These are phyloP conservation scores for Alosa alosa DNA, from an alignment of 2,113 vertebrate genomes.

Conservation along the genomic window DNA sequence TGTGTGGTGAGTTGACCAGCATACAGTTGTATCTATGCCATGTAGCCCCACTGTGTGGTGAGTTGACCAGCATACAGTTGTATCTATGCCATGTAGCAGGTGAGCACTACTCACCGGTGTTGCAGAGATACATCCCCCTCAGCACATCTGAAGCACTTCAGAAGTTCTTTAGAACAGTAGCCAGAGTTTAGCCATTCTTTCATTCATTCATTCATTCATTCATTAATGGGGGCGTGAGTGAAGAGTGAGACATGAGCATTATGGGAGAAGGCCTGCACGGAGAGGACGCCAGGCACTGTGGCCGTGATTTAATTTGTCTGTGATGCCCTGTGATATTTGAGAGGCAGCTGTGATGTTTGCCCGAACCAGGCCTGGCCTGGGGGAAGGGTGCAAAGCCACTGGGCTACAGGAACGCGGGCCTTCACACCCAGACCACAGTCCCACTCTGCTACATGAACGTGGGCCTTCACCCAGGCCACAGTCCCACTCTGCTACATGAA, in stretches of 20 bases:
- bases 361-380: neutral
- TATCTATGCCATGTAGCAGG: neutral
- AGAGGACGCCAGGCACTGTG: neutral
- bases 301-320: conserved; percentile 7
- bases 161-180: neutral
- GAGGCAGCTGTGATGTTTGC: conserved; percentile 41
- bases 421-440: conserved; percentile 7
- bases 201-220: neutral
- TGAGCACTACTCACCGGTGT: neutral
- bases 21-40: neutral
- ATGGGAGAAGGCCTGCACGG: neutral
- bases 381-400: conserved; percentile 13
- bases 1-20: neutral
- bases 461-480: conserved; percentile 7
- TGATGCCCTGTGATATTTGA: conserved; percentile 39
- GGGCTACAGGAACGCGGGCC: conserved; percentile 10
- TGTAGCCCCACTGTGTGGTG: neutral
- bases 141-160: neutral
- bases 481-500: neutral
- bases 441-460: neutral
- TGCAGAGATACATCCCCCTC: neutral
- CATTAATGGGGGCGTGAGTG: neutral
- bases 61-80: neutral
- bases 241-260: neutral
- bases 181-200: neutral